phyloP scores from a whole-genome alignment of 2,113 vertebrate genomes.

The Tauraco erythrolophus region DNA sequence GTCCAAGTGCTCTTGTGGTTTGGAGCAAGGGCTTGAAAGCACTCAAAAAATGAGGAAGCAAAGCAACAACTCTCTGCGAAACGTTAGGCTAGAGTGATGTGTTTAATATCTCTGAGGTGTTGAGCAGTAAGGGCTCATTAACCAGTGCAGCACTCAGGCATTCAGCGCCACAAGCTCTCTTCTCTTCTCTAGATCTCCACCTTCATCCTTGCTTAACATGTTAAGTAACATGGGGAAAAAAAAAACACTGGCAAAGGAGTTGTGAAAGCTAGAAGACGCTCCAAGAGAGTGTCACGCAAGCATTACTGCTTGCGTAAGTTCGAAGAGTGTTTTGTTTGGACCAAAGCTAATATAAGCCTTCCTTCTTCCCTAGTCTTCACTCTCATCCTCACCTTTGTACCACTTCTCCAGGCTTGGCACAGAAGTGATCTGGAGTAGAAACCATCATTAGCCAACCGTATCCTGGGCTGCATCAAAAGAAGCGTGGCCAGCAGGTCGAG shows the following conservation, averaged over 20 bases:
- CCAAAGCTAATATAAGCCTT: not conserved
- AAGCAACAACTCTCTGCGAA: not conserved
- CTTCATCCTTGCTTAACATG: not conserved
- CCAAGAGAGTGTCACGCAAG: accelerated
- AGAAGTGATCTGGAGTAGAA: not conserved
- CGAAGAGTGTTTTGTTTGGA: not conserved
- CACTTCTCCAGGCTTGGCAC: not conserved
- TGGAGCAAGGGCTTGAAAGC: not conserved
- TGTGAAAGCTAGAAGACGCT: not conserved
- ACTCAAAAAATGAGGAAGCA: slow-evolving; percentile 23
- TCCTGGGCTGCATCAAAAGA: no score
- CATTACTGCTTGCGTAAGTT: not conserved
- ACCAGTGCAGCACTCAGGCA: not conserved
- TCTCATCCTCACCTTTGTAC: not conserved
- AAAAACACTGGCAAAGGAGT: not conserved
- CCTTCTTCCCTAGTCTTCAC: not conserved
- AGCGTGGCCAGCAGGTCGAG: no score
- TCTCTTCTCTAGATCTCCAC: not conserved
- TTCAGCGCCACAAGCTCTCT: not conserved
- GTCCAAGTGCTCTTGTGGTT: not conserved
- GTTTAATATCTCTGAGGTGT: not conserved
- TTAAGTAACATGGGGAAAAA: not conserved
- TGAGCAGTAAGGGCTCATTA: not conserved
- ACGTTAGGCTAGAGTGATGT: accelerated
- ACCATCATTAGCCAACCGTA: no score